These are phyloP conservation scores for Gallinago jamesoni DNA, from an alignment of 2,113 vertebrate species.

Conservation along the genomic window DNA sequence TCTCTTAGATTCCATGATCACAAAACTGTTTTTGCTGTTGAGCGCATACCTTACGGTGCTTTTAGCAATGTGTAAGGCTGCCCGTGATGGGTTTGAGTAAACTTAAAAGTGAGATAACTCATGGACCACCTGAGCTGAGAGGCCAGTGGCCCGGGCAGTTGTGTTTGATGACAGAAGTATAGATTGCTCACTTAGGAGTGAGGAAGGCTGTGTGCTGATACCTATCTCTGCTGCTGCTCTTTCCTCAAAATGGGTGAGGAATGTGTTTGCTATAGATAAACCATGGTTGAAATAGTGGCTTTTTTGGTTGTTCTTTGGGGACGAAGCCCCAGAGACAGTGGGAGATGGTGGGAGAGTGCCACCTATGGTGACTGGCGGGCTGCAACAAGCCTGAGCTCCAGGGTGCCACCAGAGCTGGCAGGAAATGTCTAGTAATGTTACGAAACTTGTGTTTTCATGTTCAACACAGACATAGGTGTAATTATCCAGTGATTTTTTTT, in stretches of 20 bases:
- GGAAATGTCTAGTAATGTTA: background rate
- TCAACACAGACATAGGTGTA: background rate
- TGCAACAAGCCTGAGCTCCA: background rate
- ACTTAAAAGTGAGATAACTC: background rate
- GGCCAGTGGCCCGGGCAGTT: background rate
- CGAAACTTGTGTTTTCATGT: background rate
- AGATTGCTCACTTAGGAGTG: background rate
- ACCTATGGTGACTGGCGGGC: background rate
- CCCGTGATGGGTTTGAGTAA: background rate
- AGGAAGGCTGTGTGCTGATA: background rate
- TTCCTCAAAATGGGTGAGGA: background rate
- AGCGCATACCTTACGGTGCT: background rate
- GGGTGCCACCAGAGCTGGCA: background rate
- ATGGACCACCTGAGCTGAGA: background rate
- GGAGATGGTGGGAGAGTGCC: constrained; percentile 8
- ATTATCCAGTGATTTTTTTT: background rate
- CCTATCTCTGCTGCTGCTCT: background rate
- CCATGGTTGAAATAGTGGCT: background rate
- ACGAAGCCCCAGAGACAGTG: background rate
- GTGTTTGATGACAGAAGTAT: background rate
- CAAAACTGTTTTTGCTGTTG: background rate
- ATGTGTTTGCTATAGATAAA: background rate
- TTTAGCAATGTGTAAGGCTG: background rate
- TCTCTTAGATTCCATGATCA: background rate
- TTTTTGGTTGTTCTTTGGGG: background rate